These are phyloP conservation scores for Delia radicum DNA, from an alignment of 1,140 invertebrate genomes.

Conservation along the genomic window DNA sequence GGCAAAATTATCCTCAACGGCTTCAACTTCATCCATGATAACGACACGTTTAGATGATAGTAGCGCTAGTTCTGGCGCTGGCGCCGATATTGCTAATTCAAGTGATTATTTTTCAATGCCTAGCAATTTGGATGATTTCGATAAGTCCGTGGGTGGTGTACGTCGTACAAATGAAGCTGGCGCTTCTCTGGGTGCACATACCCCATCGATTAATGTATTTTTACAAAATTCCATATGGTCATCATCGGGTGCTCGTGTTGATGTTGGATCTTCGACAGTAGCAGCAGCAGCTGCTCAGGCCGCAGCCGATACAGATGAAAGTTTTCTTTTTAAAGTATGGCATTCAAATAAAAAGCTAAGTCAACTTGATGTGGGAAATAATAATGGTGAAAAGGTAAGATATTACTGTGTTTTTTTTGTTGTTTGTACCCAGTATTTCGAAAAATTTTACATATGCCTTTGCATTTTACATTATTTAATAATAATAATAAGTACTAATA, in stretches of 20 bases:
- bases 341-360: conserved; percentile 25
- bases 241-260: conserved; percentile 14
- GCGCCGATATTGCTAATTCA: conserved; percentile 5
- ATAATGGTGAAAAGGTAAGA: conserved; percentile 6
- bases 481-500: too few relatives aligned
- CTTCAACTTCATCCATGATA: conserved; percentile 13
- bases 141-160: conserved; percentile 22
- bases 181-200: not conserved
- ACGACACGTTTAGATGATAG: conserved; percentile 9
- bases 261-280: not conserved
- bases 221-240: conserved; percentile 34
- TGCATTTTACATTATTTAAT: too few relatives aligned
- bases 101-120: conserved; percentile 32
- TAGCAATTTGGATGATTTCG: conserved; percentile 24
- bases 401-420: too few relatives aligned
- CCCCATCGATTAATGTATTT: conserved; percentile 27
- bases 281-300: not conserved
- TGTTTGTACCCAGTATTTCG: too few relatives aligned
- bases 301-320: conserved; percentile 28
- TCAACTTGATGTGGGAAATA: not conserved
- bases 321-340: conserved; percentile 31
- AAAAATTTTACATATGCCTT: too few relatives aligned
- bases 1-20: not conserved
- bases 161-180: conserved; percentile 1
- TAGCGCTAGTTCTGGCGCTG: conserved; percentile 11